Evolutionary conservation across 2,113 vertebrate genomes (phyloP).

Genomic region (Peromyscus californicus): DNA sequence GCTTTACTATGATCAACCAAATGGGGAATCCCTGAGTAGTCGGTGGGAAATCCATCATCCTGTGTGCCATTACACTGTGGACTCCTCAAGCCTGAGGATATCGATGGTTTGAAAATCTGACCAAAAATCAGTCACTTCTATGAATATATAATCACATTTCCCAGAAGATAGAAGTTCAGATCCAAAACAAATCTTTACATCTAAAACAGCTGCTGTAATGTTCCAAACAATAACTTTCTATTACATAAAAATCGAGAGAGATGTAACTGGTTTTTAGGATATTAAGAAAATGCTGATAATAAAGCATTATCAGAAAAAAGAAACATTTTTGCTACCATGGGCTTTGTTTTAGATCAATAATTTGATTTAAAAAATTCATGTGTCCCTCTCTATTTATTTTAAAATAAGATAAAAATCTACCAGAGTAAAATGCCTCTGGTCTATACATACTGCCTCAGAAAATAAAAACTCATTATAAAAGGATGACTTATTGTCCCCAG

Average conservation of each 20-base stretch:
- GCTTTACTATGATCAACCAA: not conserved
- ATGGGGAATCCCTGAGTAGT: not conserved
- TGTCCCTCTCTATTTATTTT: slow-evolving; percentile 71
- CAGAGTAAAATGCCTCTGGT: slow-evolving; percentile 55
- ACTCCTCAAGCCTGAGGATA: not conserved
- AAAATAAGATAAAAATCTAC: slow-evolving; percentile 68
- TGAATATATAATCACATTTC: slow-evolving; percentile 40
- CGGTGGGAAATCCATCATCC: not conserved
- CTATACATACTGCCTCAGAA: slow-evolving; percentile 34
- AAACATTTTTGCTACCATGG: slow-evolving; percentile 24
- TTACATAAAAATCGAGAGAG: slow-evolving; percentile 61
- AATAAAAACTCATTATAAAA: slow-evolving; percentile 63
- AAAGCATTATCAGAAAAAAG: slow-evolving; percentile 66
- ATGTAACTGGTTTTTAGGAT: slow-evolving; percentile 51
- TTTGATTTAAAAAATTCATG: slow-evolving; percentile 73
- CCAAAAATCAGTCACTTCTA: slow-evolving; percentile 29
- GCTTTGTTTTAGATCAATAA: slow-evolving; percentile 69
- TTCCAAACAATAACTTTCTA: slow-evolving; percentile 57
- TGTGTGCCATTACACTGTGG: slow-evolving; percentile 18
- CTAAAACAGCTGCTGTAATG: slow-evolving; percentile 51
- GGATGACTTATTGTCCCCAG: not conserved
- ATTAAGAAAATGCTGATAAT: slow-evolving; percentile 69
- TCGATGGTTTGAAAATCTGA: slow-evolving; percentile 30
- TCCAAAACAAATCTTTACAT: slow-evolving; percentile 62
- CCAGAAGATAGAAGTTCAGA: slow-evolving; percentile 1